Conservation (phyloP, 2,797 vertebrate genomes). For the Spinus pinus region DNA sequence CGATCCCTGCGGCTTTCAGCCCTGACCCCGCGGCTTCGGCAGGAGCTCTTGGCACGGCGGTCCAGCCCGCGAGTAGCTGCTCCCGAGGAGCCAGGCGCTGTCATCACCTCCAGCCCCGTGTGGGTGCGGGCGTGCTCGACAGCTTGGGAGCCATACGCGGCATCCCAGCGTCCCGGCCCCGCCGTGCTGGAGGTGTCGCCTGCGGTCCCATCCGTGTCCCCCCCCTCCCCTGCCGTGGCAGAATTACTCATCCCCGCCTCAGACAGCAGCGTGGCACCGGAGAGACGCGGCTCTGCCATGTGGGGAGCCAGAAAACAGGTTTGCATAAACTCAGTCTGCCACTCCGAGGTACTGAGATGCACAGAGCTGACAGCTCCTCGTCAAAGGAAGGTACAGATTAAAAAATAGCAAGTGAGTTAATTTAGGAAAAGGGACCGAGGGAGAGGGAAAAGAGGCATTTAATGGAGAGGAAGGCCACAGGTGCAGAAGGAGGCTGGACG, state of each 20-base stretch:
- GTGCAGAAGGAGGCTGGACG: background rate
- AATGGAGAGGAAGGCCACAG: background rate
- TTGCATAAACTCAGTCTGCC: slow-evolving; percentile 41
- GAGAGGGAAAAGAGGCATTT: background rate
- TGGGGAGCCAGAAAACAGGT: background rate
- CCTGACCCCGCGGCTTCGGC: background rate
- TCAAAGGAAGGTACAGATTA: slow-evolving; percentile 9
- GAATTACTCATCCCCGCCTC: background rate
- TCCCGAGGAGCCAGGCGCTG: rapidly evolving
- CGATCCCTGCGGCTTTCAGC: rapidly evolving
- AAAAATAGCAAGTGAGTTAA: background rate
- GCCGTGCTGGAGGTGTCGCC: background rate
- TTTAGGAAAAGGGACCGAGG: background rate
- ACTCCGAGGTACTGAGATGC: background rate
- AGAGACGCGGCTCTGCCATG: background rate
- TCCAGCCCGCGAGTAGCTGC: background rate
- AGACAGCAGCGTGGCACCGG: background rate
- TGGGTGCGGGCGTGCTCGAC: rapidly evolving
- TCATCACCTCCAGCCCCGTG: rapidly evolving
- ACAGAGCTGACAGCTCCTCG: slow-evolving; percentile 1
- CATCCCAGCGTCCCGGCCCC: background rate
- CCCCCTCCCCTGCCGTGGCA: rapidly evolving
- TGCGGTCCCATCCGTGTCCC: background rate
- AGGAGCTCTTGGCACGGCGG: background rate
- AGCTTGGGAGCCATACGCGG: background rate